Conservation (phyloP, 1,140 invertebrate species). For the Neuroterus valhalla region DNA sequence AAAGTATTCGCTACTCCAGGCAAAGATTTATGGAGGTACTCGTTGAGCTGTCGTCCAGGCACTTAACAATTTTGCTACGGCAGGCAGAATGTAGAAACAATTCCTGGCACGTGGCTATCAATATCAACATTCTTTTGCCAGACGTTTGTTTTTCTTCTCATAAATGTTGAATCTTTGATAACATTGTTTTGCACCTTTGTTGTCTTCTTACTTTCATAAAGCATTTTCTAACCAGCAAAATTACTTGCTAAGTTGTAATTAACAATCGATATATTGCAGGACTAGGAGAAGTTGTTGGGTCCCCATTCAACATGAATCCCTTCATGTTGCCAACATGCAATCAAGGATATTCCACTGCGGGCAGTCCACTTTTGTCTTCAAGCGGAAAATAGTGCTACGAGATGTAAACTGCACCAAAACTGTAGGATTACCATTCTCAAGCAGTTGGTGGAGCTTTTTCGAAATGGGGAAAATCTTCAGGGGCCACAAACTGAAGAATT, state of each 20-base stretch:
- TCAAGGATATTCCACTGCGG: constrained; percentile 84
- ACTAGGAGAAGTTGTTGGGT: constrained; percentile 85
- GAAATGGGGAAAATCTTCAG: constrained; percentile 17
- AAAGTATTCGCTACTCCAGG: no score
- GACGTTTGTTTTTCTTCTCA: no score
- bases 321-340: constrained; percentile 93
- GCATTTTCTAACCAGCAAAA: background rate
- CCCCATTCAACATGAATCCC: constrained; percentile 91
- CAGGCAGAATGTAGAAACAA: background rate
- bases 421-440: constrained; percentile 4
- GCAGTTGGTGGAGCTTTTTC: constrained; percentile 23
- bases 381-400: constrained; percentile 82
- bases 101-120: constrained; percentile 51
- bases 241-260: constrained; percentile 45
- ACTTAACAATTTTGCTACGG: no score
- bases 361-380: constrained; percentile 87
- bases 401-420: constrained; percentile 46
- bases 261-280: constrained; percentile 75
- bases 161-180: no score
- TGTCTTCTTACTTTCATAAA: no score
- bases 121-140: constrained; percentile 41
- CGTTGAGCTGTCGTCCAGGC: no score
- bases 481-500: background rate
- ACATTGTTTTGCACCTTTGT: no score
- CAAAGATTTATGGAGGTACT: no score